phyloP scores from a whole-genome alignment of 2,797 vertebrate genomes.

The Coregonus ussuriensis region DNA sequence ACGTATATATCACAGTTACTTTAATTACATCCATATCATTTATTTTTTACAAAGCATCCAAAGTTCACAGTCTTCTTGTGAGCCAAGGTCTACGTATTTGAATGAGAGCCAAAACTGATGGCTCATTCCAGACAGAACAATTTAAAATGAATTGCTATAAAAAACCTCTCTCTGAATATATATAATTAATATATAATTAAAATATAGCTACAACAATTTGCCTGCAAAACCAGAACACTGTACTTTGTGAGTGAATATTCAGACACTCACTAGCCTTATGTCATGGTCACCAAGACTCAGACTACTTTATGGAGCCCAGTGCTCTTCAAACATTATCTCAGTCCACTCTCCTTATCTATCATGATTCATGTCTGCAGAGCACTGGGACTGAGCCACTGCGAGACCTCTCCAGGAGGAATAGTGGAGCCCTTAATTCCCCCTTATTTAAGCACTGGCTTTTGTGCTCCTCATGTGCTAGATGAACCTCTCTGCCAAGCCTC shows the following conservation, averaged over 20 bases:
- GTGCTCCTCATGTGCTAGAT: not conserved
- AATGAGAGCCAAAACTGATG: constrained; percentile 42
- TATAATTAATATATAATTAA: constrained; percentile 6
- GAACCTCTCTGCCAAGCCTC: not conserved
- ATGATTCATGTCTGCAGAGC: not conserved
- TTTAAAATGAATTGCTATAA: constrained; percentile 22
- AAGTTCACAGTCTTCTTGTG: constrained; percentile 31
- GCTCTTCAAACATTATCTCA: not conserved
- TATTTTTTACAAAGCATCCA: constrained; percentile 20
- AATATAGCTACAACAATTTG: constrained; percentile 9
- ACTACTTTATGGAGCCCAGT: not conserved
- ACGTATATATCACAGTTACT: not conserved
- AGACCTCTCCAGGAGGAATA: not conserved
- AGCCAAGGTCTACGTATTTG: constrained; percentile 20
- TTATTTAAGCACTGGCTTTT: not conserved
- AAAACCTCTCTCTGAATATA: constrained; percentile 33
- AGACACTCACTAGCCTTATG: not conserved
- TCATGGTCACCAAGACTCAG: not conserved
- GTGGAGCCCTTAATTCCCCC: not conserved
- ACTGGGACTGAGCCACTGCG: not conserved
- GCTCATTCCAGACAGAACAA: constrained; percentile 43
- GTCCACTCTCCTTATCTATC: not conserved
- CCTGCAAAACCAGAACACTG: constrained; percentile 18
- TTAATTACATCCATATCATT: constrained; percentile 19
- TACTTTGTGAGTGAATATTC: not conserved